phyloP scores from a whole-genome alignment of 1,140 invertebrate genomes.

The Musca domestica region DNA sequence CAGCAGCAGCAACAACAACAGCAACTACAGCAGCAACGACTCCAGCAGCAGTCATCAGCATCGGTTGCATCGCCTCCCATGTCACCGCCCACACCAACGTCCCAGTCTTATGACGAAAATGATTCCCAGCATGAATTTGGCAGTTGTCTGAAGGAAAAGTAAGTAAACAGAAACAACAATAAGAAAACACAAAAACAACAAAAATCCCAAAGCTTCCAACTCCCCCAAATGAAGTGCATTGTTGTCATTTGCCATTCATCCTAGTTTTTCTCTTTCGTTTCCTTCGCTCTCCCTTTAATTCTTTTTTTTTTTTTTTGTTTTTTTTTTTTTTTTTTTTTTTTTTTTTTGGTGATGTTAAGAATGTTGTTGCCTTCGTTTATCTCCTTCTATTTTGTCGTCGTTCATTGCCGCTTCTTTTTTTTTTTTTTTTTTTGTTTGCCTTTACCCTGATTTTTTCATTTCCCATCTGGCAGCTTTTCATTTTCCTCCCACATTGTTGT shows the following conservation, averaged over 20 bases:
- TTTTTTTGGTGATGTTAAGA: neutral
- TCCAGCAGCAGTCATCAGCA: slow-evolving; percentile 1
- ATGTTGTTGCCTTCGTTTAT: too few species aligned
- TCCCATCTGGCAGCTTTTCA: too few species aligned
- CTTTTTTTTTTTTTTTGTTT: neutral
- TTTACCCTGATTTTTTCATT: too few species aligned
- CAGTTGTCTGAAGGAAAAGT: slow-evolving; percentile 53
- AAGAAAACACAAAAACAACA: neutral
- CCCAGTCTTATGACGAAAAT: slow-evolving; percentile 31
- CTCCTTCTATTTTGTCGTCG: too few species aligned
- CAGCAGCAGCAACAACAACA: slow-evolving; percentile 17
- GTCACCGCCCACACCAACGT: slow-evolving; percentile 9
- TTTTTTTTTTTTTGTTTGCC: too few species aligned
- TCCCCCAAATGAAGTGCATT: neutral
- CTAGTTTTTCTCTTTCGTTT: neutral
- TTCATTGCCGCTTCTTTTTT: too few species aligned
- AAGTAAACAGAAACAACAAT: slow-evolving; percentile 30
- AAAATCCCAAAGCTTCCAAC: too few species aligned
- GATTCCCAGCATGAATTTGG: slow-evolving; percentile 47
- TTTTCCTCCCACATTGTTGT: too few species aligned
- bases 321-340: neutral
- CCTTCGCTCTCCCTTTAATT: neutral
- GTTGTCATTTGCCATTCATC: neutral
- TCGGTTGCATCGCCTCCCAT: neutral
- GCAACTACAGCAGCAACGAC: slow-evolving; percentile 25